Conservation (phyloP, 2,113 vertebrate species). For the Halichoerus grypus region DNA sequence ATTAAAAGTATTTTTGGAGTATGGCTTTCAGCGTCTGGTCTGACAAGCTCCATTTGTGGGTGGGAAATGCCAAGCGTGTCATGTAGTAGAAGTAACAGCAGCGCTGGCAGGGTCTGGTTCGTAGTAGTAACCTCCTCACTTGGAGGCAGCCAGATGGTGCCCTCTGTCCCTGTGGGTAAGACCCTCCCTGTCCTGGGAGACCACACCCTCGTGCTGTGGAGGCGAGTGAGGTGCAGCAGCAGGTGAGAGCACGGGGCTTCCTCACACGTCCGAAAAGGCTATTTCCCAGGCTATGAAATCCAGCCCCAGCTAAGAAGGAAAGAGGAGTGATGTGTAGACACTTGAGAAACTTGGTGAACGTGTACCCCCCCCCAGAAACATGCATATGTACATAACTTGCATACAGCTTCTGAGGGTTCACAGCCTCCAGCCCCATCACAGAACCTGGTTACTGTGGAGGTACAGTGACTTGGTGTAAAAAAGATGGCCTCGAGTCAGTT, state of each 20-base stretch:
- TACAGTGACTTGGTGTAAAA: background rate
- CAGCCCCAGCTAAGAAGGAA: background rate
- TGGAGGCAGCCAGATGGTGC: background rate
- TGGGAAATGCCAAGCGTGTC: accelerated
- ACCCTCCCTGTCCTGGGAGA: background rate
- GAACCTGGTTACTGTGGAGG: background rate
- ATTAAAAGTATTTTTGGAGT: background rate
- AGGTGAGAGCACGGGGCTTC: accelerated
- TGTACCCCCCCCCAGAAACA: background rate
- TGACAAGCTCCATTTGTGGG: accelerated
- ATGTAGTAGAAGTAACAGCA: accelerated
- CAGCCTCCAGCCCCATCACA: no score
- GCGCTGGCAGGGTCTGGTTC: background rate
- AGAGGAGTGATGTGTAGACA: background rate
- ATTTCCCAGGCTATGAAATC: background rate
- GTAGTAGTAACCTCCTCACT: background rate
- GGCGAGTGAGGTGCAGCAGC: background rate
- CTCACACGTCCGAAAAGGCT: accelerated
- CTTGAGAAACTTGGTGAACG: background rate
- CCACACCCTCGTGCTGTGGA: background rate
- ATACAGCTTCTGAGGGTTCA: background rate
- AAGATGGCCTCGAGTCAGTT: accelerated
- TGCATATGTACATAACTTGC: accelerated
- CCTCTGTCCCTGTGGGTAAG: accelerated
- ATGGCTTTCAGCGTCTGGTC: background rate